Evolutionary conservation across 2,888 invertebrate genomes (phyloP), one percentile per base, ranked within the genome.

Genomic region (Meta bourneti): DNA sequence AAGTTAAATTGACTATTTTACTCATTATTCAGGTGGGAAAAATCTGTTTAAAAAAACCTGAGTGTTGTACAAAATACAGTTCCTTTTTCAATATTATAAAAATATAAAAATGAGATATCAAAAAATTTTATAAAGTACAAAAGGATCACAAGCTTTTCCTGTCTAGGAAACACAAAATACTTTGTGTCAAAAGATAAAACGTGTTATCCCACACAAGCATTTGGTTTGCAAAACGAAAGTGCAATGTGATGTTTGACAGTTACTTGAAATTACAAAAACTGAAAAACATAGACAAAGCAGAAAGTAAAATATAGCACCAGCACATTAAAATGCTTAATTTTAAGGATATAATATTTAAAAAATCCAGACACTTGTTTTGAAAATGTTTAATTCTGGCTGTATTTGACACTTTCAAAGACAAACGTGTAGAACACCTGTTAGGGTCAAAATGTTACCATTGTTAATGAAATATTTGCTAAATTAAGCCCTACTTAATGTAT

Each of bases 121-220:
- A 91, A 90, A 91, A 80, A 85, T 48, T 86, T 90, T 90, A 90
- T 77, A 90, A 90, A 90, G 85, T 84, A 85, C 80, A 85, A 89
- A 89, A 90, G 85, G 90, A 90, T 90, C 90, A 90, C 90, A 90
- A 88, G 88, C 88, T 75, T 90, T 90, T 72, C 61, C 75, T 69
- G 71, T 78, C 49, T 69, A 75, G 71, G 79, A 92, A 92, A 92
- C 74, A 74, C 80, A 88, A 92, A 74, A 85, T 89, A 90, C 92
- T 90, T 92, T 74, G 77, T 92, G 92, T 88, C 69, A 75, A 81
- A 90, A 81, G 90, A 90, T 90, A 92, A 92, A 72, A 80, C 88
- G 51, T 52, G 80, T 92, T 88, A 92, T 88, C 92, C 79, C 79
- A 87, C 92, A 92, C 84, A 92, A 90, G 92, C 92, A 90, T 75